These are phyloP conservation scores for Drosophila grimshawi DNA, from an alignment of 1,140 invertebrate genomes.

Conservation along the genomic window DNA sequence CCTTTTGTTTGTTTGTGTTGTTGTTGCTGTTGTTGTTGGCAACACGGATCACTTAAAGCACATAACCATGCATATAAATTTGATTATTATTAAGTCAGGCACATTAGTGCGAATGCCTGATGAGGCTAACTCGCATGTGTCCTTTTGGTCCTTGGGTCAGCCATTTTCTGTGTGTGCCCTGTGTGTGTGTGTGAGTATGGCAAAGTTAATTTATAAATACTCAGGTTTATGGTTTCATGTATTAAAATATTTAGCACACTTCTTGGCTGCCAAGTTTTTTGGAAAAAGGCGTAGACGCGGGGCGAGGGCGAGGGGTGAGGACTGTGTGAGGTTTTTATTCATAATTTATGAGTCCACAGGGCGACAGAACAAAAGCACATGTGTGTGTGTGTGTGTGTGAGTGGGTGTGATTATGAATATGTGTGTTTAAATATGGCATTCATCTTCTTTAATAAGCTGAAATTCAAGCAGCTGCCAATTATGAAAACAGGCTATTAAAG, in stretches of 20 bases:
- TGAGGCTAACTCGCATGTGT: constrained; percentile 33
- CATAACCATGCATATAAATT: constrained; percentile 85
- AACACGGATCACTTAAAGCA: constrained; percentile 63
- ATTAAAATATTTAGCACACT: constrained; percentile 80
- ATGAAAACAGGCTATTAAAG: not conserved
- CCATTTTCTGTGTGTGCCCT: constrained; percentile 29
- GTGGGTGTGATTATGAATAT: not conserved
- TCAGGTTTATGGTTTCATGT: constrained; percentile 75
- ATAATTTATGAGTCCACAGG: constrained; percentile 72
- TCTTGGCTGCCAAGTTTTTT: constrained; percentile 62
- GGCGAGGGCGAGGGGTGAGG: not conserved
- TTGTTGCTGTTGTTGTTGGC: constrained; percentile 29
- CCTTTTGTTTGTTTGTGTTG: constrained; percentile 27
- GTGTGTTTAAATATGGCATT: not conserved
- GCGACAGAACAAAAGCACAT: constrained; percentile 40
- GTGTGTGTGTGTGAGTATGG: constrained; percentile 33
- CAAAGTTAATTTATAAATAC: constrained; percentile 78
- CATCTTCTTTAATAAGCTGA: constrained; percentile 22
- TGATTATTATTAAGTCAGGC: constrained; percentile 84
- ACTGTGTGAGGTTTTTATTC: constrained; percentile 65
- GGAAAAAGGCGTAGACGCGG: constrained; percentile 20
- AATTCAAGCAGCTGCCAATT: constrained; percentile 18
- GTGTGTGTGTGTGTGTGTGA: constrained; percentile 20
- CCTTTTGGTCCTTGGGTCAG: constrained; percentile 29
- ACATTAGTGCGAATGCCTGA: constrained; percentile 84